Evolutionary conservation across 2,113 vertebrate species (phyloP).

Genomic region (Vireo altiloquus): DNA sequence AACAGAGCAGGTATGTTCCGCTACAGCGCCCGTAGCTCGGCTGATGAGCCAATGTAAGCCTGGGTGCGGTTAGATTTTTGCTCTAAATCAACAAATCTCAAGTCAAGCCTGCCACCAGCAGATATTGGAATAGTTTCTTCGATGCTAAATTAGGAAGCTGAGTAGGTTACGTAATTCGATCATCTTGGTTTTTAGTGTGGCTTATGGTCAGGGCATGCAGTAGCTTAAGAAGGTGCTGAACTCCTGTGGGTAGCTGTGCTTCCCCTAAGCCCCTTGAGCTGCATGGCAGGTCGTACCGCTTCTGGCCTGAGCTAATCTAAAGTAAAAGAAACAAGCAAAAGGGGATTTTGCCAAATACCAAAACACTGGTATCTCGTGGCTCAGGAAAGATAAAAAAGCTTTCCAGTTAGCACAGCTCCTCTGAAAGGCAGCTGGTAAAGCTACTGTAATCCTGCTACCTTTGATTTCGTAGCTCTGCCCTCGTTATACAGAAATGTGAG

Average conservation of each 20-base stretch:
- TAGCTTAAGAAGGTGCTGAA: conserved; percentile 21
- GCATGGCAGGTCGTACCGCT: fast-evolving
- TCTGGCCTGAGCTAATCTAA: background rate
- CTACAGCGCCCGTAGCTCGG: background rate
- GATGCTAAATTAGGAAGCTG: conserved; percentile 10
- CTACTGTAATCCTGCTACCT: background rate
- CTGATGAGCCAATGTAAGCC: background rate
- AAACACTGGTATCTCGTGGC: background rate
- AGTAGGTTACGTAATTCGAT: conserved; percentile 34
- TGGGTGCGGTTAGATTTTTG: background rate
- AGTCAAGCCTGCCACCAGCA: background rate
- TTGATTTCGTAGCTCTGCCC: background rate
- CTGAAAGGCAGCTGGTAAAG: background rate
- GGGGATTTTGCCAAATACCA: background rate
- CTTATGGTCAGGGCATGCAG: background rate
- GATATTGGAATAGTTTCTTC: background rate
- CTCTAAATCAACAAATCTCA: background rate
- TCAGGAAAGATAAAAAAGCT: background rate
- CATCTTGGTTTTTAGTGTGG: conserved; percentile 6
- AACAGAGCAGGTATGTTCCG: conserved; percentile 87
- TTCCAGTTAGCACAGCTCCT: background rate
- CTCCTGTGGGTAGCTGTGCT: background rate
- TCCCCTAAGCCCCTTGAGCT: background rate
- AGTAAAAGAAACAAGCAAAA: background rate
- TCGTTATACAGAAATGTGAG: background rate